phyloP scores from a whole-genome alignment of 2,888 invertebrate species.

The Orgyia antiqua region DNA sequence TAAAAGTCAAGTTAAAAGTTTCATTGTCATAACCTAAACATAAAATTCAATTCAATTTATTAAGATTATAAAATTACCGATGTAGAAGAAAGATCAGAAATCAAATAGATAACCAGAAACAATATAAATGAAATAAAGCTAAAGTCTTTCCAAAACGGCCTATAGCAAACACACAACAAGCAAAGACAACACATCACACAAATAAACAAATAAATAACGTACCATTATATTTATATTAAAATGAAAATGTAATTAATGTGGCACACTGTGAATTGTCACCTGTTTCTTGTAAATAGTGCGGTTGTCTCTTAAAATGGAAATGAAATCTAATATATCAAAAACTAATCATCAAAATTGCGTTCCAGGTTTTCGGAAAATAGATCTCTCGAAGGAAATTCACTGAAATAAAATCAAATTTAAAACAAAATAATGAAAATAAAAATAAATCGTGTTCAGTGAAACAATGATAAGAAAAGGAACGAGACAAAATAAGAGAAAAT shows the following conservation, averaged over 20 bases:
- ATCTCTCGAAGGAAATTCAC: constrained; percentile 78
- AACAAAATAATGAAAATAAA: constrained; percentile 30
- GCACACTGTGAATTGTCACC: constrained; percentile 56
- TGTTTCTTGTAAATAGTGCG: constrained; percentile 56
- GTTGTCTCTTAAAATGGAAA: constrained; percentile 56
- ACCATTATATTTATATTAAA: constrained; percentile 44
- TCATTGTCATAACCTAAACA: constrained; percentile 23
- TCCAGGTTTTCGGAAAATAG: constrained; percentile 70
- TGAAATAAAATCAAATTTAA: constrained; percentile 50
- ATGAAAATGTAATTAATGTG: constrained; percentile 58
- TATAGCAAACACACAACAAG: constrained; percentile 77
- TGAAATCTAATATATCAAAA: constrained; percentile 52
- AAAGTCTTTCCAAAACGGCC: constrained; percentile 76
- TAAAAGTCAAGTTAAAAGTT: constrained; percentile 18
- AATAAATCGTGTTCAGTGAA: constrained; percentile 46
- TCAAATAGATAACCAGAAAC: constrained; percentile 48
- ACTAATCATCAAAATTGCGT: constrained; percentile 45
- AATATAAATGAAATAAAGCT: constrained; percentile 37
- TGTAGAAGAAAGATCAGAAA: constrained; percentile 54
- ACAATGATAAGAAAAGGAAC: constrained; percentile 59
- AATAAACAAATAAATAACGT: constrained; percentile 57
- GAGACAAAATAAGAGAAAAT: constrained; percentile 59
- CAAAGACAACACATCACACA: constrained; percentile 69
- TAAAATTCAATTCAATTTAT: constrained; percentile 15
- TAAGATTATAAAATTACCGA: constrained; percentile 26